Conservation (phyloP, 2,113 vertebrate genomes). For the Neopipo cinnamomea region DNA sequence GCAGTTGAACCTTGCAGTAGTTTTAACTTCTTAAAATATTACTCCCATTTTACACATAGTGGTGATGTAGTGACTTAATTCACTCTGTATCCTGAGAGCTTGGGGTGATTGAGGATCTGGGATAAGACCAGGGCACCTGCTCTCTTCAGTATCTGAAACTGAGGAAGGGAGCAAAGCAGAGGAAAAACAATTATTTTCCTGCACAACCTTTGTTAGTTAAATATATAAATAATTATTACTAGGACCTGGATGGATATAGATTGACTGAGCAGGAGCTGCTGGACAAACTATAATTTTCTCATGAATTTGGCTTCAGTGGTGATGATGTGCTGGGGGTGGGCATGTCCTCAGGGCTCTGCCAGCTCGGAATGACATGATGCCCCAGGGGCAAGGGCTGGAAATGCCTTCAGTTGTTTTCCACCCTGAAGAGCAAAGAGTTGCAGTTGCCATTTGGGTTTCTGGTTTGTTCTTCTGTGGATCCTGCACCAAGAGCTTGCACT, state of each 20-base stretch:
- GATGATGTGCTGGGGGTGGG: no score
- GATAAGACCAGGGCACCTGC: not conserved
- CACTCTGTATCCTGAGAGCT: not conserved
- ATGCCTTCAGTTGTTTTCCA: not conserved
- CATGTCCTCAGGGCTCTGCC: fast-evolving
- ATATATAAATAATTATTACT: not conserved
- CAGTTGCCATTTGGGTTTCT: not conserved
- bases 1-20: not conserved
- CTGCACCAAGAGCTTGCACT: not conserved
- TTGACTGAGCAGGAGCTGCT: not conserved
- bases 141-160: not conserved
- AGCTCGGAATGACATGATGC: not conserved
- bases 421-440: not conserved
- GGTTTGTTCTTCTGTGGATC: not conserved
- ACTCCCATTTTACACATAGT: not conserved
- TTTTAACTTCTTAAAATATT: not conserved
- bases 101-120: not conserved
- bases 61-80: not conserved
- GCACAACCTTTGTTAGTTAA: not conserved
- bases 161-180: not conserved
- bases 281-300: not conserved
- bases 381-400: not conserved
- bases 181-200: not conserved
- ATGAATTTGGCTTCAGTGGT: not conserved
- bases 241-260: not conserved